These are phyloP conservation scores for Panurus biarmicus DNA, from an alignment of 2,113 vertebrate species.

Conservation along the genomic window DNA sequence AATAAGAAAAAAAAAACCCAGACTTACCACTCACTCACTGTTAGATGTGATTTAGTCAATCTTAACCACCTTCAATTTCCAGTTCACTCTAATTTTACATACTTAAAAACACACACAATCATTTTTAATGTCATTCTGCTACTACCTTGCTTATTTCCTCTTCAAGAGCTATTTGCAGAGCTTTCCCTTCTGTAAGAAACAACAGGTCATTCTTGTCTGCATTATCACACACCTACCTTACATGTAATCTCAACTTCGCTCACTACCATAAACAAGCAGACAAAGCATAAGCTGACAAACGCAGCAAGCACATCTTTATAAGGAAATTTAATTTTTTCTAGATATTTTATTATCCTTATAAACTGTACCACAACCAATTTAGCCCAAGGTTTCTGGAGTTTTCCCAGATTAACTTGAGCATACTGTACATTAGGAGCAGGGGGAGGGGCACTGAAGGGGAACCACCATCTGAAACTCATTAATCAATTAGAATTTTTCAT, in stretches of 20 bases:
- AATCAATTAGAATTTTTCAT: constrained; percentile 65
- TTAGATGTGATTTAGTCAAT: not conserved
- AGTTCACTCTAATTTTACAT: not conserved
- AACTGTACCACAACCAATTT: constrained; percentile 39
- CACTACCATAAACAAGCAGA: not conserved
- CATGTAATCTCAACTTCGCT: not conserved
- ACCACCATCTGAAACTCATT: constrained; percentile 60
- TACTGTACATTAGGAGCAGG: constrained; percentile 8
- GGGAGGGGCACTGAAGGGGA: constrained; percentile 29
- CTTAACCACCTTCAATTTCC: not conserved
- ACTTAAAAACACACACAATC: not conserved
- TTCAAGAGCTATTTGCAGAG: not conserved
- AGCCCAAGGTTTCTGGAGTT: constrained; percentile 37
- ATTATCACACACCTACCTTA: not conserved
- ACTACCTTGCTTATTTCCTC: not conserved
- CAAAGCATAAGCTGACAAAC: not conserved
- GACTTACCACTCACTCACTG: not conserved
- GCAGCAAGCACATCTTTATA: not conserved
- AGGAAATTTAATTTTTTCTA: constrained; percentile 3
- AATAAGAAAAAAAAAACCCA: not conserved
- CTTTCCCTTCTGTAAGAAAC: not conserved
- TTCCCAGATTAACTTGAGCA: constrained; percentile 41
- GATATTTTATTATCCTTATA: constrained; percentile 38
- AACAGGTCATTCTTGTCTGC: not conserved
- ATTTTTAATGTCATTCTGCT: not conserved